These are phyloP conservation scores for Sander vitreus DNA, from an alignment of 2,113 vertebrate genomes.

Conservation along the genomic window DNA sequence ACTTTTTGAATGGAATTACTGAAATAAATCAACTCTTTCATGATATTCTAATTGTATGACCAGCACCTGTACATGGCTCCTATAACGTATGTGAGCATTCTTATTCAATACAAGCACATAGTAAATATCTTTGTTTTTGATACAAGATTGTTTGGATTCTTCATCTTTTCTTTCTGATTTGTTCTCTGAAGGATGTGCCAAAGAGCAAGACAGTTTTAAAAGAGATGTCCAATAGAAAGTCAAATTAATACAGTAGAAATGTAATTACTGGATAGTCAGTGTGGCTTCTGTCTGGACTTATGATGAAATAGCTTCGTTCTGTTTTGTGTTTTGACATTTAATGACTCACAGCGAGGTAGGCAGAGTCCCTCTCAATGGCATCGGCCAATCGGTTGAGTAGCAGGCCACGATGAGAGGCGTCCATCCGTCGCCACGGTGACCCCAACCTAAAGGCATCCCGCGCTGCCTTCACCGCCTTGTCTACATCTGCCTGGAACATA, in stretches of 20 bases:
- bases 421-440: conserved; percentile 95
- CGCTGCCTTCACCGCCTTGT: conserved; percentile 93
- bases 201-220: background rate
- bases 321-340: background rate
- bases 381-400: conserved; percentile 90
- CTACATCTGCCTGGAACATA: conserved; percentile 89
- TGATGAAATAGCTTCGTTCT: background rate
- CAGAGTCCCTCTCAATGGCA: conserved; percentile 92
- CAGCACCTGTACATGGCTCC: too few relatives aligned
- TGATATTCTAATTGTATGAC: too few relatives aligned
- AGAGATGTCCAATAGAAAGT: background rate
- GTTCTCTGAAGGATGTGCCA: background rate
- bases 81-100: background rate
- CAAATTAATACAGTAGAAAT: background rate
- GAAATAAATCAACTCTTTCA: too few relatives aligned
- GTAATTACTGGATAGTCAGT: background rate
- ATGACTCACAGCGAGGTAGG: conserved; percentile 92
- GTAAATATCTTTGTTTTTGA: background rate
- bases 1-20: too few relatives aligned
- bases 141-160: background rate
- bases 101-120: background rate
- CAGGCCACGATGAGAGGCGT: conserved; percentile 91
- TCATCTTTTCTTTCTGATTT: background rate
- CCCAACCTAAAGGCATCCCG: conserved; percentile 90
- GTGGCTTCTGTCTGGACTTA: background rate